Evolutionary conservation across 2,888 invertebrate species (phyloP).

Genomic region (Amphipoea oculea): DNA sequence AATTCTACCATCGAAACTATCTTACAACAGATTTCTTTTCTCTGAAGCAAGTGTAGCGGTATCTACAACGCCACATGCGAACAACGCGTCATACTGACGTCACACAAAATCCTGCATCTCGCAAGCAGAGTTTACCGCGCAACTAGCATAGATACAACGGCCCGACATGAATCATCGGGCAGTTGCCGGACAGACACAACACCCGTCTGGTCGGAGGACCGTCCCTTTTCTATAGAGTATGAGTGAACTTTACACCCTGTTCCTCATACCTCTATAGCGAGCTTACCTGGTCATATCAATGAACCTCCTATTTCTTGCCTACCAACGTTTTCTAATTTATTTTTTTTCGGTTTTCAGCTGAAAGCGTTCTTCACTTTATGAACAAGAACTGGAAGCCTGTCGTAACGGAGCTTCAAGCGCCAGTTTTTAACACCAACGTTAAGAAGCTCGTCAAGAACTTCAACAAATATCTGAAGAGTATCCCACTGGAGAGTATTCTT

Average conservation of each 20-base stretch:
- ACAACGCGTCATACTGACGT: no score
- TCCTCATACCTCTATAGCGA: no score
- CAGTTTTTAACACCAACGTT: conserved; percentile 49
- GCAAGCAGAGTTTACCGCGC: no score
- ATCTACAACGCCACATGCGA: no score
- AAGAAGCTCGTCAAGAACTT: conserved; percentile 56
- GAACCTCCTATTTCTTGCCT: not conserved
- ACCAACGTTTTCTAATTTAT: no score
- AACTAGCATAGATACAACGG: no score
- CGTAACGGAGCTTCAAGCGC: conserved; percentile 47
- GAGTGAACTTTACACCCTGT: no score
- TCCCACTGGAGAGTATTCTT: conserved; percentile 48
- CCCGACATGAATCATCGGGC: no score
- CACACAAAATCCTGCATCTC: no score
- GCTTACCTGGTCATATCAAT: not conserved
- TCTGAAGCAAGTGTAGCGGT: not conserved
- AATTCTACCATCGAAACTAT: not conserved
- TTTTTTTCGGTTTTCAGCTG: conserved; percentile 34
- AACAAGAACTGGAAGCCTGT: conserved; percentile 53
- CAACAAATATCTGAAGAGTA: conserved; percentile 55
- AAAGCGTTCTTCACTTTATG: conserved; percentile 34
- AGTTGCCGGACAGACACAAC: no score
- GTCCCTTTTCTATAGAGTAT: no score
- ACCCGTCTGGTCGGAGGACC: no score
- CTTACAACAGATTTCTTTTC: not conserved